Base-by-base conservation (phyloP, 1,140 invertebrate species). In the Proctacanthus coquilletti region DNA sequence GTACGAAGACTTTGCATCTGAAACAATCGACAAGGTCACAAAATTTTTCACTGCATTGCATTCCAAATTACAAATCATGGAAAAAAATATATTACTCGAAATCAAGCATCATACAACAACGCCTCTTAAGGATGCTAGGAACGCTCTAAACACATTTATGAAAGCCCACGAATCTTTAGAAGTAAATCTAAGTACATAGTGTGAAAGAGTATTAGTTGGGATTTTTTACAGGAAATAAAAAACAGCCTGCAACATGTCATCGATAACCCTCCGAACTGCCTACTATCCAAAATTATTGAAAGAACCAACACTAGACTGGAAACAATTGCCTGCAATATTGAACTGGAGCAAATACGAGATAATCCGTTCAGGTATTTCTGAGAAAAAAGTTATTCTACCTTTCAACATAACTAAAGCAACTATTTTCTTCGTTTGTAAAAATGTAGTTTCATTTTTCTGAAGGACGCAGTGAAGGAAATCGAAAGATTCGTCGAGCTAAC, bases 341-440 rank as follows among this genome's bases (percentile, higher is more conserved):
- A 49, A 1, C 33, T 57, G 2, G 44, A 18, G 15, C 41, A 47
- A 15, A 8, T 49, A 0, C 18, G 29, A 3, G 33, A 6, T 6
- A 56, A 50, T 45, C 51, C 56, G 2, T 58, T 48, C 38, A 17
- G n/a, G n/a, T n/a, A n/a, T n/a, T n/a, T n/a, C n/a, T n/a, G n/a
- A n/a, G n/a, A n/a, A n/a, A n/a, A n/a, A n/a, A n/a, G n/a, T n/a
- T n/a, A n/a, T n/a, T n/a, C n/a, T n/a, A n/a, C n/a, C n/a, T n/a
- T n/a, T n/a, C n/a, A n/a, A n/a, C n/a, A n/a, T n/a, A n/a, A n/a
- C n/a, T n/a, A n/a, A n/a, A n/a, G n/a, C n/a, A n/a, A n/a, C n/a
- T n/a, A n/a, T n/a, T n/a, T n/a, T n/a, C n/a, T n/a, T n/a, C n/a
- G n/a, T n/a, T n/a, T n/a, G n/a, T n/a, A n/a, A n/a, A n/a, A n/a